A percentile compares a stretch with the other conserved stretches of the same genome.
Evolutionary conservation across 2,113 vertebrate genomes (phyloP).

Genomic region (Sclerurus mexicanus): DNA sequence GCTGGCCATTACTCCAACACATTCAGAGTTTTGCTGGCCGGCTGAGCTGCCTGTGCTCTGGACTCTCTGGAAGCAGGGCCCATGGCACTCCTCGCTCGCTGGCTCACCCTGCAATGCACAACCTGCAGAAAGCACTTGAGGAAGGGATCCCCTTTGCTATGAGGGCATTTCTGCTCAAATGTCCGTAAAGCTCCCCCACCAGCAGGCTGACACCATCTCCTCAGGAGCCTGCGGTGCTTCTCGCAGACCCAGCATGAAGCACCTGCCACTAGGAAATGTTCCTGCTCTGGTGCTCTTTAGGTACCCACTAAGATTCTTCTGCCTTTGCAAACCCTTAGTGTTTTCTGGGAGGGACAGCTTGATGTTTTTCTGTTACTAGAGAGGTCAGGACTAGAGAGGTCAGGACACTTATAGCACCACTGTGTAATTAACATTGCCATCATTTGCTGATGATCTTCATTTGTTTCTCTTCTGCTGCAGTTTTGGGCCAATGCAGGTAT

Average conservation of each 20-base stretch:
- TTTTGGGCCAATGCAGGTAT: neutral
- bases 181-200: neutral
- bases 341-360: neutral
- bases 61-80: neutral
- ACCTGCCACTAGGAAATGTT: neutral
- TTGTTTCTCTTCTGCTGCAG: neutral
- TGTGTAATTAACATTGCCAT: neutral
- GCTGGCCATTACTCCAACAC: neutral
- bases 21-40: neutral
- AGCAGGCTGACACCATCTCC: neutral
- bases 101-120: neutral
- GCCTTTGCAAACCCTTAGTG: neutral
- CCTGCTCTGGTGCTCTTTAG: neutral
- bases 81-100: accelerated
- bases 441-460: neutral
- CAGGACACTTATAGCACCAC: neutral
- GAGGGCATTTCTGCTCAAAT: neutral
- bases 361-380: neutral
- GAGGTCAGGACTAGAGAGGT: neutral
- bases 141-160: neutral
- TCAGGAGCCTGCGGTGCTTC: neutral
- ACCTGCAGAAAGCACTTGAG: neutral
- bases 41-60: neutral
- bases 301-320: neutral
- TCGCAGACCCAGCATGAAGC: neutral